These are phyloP conservation scores for Aphelocoma californica DNA, from an alignment of 2,797 vertebrate genomes.

Conservation along the genomic window DNA sequence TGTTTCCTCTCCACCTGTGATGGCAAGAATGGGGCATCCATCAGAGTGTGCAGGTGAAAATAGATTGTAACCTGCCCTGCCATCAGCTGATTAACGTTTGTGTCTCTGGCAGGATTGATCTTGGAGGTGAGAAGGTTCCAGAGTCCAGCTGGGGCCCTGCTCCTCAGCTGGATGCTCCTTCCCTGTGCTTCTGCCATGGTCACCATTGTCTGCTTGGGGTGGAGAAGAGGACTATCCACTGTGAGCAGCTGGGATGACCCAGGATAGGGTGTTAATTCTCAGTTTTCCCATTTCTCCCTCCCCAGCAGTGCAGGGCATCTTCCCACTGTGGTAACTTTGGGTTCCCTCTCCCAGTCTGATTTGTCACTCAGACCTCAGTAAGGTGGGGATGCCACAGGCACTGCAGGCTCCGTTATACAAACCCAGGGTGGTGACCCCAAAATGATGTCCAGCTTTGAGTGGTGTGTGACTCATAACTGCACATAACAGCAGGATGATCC, in stretches of 20 bases:
- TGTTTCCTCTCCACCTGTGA: not conserved
- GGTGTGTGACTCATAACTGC: not conserved
- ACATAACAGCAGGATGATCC: not conserved
- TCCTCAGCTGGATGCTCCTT: not conserved
- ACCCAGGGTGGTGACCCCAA: not conserved
- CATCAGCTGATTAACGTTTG: slow-evolving; percentile 64
- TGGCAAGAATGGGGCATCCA: slow-evolving; percentile 62
- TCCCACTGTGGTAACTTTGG: not conserved
- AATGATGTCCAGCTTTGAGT: rapidly evolving
- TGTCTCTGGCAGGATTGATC: slow-evolving; percentile 52
- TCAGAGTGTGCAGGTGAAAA: slow-evolving; percentile 74
- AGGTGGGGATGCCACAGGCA: not conserved
- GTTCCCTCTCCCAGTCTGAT: not conserved
- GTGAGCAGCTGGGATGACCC: not conserved
- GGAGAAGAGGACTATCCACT: not conserved
- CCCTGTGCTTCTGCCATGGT: not conserved
- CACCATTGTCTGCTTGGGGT: not conserved
- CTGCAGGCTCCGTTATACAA: not conserved
- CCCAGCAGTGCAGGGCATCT: not conserved
- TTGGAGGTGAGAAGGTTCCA: slow-evolving; percentile 62
- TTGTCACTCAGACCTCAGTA: not conserved
- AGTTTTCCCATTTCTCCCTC: not conserved
- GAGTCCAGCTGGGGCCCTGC: slow-evolving; percentile 41
- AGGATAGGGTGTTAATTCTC: not conserved
- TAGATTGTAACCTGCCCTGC: slow-evolving; percentile 62